phyloP scores from a whole-genome alignment of 2,888 invertebrate species.

The Tiliacea aurago region DNA sequence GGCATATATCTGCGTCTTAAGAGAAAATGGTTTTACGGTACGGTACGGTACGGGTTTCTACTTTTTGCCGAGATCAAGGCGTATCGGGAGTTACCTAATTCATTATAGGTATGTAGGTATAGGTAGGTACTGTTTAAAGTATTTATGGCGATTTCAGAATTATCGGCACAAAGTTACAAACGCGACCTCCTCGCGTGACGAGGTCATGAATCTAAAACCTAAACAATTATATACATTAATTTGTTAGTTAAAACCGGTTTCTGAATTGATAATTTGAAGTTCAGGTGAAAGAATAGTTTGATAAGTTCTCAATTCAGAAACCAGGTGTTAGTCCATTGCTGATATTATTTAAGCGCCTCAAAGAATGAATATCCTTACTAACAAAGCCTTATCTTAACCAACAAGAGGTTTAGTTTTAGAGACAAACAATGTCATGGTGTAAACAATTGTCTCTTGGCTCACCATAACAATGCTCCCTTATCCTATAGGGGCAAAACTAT shows the following conservation, averaged over 20 bases:
- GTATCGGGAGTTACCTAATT: too few relatives aligned
- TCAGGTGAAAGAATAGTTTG: background rate
- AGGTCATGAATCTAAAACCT: background rate
- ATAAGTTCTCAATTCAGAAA: background rate
- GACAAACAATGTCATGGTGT: conserved; percentile 16
- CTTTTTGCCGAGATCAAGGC: too few relatives aligned
- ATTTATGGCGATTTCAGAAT: background rate
- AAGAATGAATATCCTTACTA: background rate
- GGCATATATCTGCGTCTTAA: too few relatives aligned
- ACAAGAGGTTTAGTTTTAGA: conserved; percentile 5
- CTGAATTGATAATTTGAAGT: background rate
- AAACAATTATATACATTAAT: background rate
- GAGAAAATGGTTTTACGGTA: too few relatives aligned
- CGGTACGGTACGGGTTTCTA: too few relatives aligned
- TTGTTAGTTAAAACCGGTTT: background rate
- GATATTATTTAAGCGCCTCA: background rate
- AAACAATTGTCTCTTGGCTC: conserved; percentile 4
- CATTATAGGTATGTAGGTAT: too few relatives aligned
- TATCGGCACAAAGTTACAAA: background rate
- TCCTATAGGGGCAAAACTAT: background rate
- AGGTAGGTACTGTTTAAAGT: too few relatives aligned
- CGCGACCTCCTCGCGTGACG: background rate
- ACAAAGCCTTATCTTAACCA: conserved; percentile 26
- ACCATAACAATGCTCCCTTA: conserved; percentile 23
- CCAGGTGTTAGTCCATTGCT: background rate